These are phyloP conservation scores for Ictalurus furcatus DNA, from an alignment of 2,113 vertebrate genomes.

Conservation along the genomic window DNA sequence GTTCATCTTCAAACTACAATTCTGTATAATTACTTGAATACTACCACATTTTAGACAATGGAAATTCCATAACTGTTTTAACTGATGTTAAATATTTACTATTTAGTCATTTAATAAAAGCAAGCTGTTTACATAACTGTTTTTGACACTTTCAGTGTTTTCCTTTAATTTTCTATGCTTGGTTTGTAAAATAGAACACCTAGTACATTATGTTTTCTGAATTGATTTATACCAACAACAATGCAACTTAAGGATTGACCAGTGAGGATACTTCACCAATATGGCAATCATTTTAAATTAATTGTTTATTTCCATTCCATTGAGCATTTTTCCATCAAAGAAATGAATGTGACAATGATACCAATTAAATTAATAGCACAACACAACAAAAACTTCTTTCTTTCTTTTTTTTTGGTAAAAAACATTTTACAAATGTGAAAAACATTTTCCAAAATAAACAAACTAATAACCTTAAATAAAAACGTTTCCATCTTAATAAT, in stretches of 20 bases:
- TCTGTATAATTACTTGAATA: background rate
- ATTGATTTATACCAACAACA: background rate
- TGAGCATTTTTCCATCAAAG: constrained; percentile 36
- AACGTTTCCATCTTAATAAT: constrained; percentile 12
- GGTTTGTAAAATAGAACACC: background rate
- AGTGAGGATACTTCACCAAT: background rate
- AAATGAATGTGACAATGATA: constrained; percentile 37
- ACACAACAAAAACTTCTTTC: constrained; percentile 42
- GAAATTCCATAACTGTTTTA: background rate
- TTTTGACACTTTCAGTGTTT: background rate
- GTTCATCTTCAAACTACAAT: constrained; percentile 16
- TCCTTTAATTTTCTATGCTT: background rate
- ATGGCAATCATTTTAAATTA: constrained; percentile 22
- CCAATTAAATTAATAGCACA: constrained; percentile 46
- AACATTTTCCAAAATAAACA: constrained; percentile 3
- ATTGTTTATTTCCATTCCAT: constrained; percentile 56
- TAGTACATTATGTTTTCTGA: background rate
- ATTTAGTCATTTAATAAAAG: background rate
- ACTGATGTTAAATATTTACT: background rate
- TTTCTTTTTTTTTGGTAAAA: background rate
- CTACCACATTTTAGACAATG: background rate
- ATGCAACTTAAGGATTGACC: background rate
- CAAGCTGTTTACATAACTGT: background rate
- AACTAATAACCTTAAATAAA: constrained; percentile 30
- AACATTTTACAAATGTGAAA: constrained; percentile 21